phyloP scores from a whole-genome alignment of 2,888 invertebrate genomes.

The Sminthurides aquaticus region DNA sequence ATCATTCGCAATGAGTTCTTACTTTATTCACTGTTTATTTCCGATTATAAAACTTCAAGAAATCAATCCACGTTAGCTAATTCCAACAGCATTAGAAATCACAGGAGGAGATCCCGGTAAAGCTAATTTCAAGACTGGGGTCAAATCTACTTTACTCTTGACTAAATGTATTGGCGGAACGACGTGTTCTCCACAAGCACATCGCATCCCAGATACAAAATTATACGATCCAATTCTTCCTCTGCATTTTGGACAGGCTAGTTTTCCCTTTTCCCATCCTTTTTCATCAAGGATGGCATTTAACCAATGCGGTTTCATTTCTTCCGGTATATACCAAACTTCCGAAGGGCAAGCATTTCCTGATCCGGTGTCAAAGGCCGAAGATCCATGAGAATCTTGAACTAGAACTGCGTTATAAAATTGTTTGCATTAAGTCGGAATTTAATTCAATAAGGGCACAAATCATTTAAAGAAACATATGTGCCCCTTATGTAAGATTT shows the following conservation, averaged over 20 bases:
- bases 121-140: too few species aligned
- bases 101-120: too few species aligned
- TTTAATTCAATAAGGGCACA: too few species aligned
- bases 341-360: slow-evolving; percentile 25
- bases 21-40: too few species aligned
- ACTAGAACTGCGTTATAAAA: slow-evolving; percentile 23
- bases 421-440: too few species aligned
- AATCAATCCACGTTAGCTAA: too few species aligned
- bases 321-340: slow-evolving; percentile 53
- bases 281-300: slow-evolving; percentile 51
- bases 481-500: not conserved
- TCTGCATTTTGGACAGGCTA: slow-evolving; percentile 56
- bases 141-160: slow-evolving; percentile 57
- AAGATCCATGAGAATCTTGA: slow-evolving; percentile 42
- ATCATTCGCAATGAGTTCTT: too few species aligned
- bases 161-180: slow-evolving; percentile 58
- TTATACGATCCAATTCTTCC: slow-evolving; percentile 60
- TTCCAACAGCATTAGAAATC: too few species aligned
- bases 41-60: too few species aligned
- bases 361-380: slow-evolving; percentile 25
- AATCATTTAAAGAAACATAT: too few species aligned
- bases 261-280: slow-evolving; percentile 61
- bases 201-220: slow-evolving; percentile 59
- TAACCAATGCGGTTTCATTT: slow-evolving; percentile 56
- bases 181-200: slow-evolving; percentile 53